Evolutionary conservation across 2,113 vertebrate species (phyloP), one percentile per base, ranked within the genome.

Genomic region (Podilymbus podiceps): DNA sequence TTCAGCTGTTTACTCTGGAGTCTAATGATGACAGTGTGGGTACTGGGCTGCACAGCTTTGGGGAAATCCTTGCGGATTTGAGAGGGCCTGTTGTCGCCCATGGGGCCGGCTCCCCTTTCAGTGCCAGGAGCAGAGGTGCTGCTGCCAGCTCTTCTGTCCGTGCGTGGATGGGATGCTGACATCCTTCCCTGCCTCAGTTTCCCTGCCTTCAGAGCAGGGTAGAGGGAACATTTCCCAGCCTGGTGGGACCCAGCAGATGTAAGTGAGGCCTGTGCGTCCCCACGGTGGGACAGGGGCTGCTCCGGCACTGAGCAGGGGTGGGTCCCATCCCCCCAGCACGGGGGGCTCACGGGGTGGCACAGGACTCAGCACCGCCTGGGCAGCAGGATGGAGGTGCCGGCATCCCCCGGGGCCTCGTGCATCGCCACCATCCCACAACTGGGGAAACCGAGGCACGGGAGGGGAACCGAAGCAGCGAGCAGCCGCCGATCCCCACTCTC

Each of bases 141-240:
- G 78, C 72, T 4, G 12, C 50, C 56, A 46, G 50, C 50, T 28
- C 38, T 44, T 58, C 53, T 91, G 9, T 20, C 31, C 0, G 0
- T 13, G 44, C 19, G 0, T 1, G 30, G 56, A 7, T 5, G 23
- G 33, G 56, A 31, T 71, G 55, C 73, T 75, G 49, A 0, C 46
- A 12, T 63, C 47, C 18, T 88, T 59, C 74, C 17, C 31, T 88
- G 86, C 94, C 93, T 96, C 94, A 62, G 86, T 86, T 97, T 96
- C 90, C 67, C 83, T 46, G 10, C 55, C 63, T 63, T 17, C 40
- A 80, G 75, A 69, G 11, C 23, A 14, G 21, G 23, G 14, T 33
- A 53, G 28, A 46, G 31, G 47, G 77, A 78, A 2, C 50, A 3
- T 47, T 68, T 18, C 23, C 53, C 62, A 75, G 38, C 46, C 58